Evolutionary conservation across 2,888 invertebrate species (phyloP).

Genomic region (Archips xylosteana): DNA sequence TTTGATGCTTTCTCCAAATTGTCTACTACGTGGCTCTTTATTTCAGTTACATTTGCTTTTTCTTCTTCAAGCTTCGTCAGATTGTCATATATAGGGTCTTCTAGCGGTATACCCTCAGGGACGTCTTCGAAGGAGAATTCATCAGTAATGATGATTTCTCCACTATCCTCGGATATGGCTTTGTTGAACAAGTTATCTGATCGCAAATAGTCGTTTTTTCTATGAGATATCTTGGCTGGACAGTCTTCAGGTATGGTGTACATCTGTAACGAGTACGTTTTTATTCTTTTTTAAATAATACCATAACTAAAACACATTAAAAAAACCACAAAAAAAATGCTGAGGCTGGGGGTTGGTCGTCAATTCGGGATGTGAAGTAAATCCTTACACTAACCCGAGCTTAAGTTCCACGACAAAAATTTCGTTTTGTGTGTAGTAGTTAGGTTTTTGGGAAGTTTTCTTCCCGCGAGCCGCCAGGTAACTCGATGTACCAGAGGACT

Average conservation of each 20-base stretch:
- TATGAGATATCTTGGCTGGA: conserved; percentile 63
- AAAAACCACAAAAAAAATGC: too few species aligned
- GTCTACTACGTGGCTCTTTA: neutral
- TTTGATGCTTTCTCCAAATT: neutral
- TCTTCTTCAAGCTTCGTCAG: conserved; percentile 50
- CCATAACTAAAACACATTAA: too few species aligned
- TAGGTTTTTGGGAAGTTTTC: too few species aligned
- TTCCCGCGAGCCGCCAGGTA: too few species aligned
- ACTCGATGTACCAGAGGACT: too few species aligned
- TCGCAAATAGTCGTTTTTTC: conserved; percentile 58
- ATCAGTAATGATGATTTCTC: conserved; percentile 69
- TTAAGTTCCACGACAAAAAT: too few species aligned
- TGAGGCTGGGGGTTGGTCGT: too few species aligned
- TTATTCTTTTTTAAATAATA: neutral
- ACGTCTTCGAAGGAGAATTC: conserved; percentile 75
- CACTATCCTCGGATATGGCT: conserved; percentile 64
- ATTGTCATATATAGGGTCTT: conserved; percentile 74
- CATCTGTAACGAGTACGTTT: conserved; percentile 57
- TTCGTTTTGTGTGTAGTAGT: too few species aligned
- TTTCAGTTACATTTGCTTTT: neutral
- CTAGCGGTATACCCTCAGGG: conserved; percentile 74
- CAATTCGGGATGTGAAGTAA: too few species aligned
- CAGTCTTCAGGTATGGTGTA: conserved; percentile 80
- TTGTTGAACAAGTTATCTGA: conserved; percentile 72
- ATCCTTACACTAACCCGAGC: too few species aligned